Evolutionary conservation across 2,888 invertebrate genomes (phyloP), one percentile per base, ranked within the genome.

Genomic region (Dromius quadrimaculatus): DNA sequence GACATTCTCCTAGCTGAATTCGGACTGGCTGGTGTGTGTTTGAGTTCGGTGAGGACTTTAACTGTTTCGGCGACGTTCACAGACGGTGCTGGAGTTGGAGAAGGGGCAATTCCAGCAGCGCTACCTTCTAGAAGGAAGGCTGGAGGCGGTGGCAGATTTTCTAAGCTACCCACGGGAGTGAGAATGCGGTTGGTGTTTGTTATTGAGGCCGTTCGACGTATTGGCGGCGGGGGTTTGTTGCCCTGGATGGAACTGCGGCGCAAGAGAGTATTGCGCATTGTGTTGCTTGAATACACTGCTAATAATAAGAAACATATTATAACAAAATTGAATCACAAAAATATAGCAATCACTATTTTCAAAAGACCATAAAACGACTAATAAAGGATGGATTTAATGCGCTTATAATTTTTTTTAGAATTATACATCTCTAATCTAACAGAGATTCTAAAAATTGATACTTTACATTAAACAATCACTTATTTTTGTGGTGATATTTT

Each of bases 11-110:
- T 86, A 20, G 91, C 83, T 2, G 92, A 86, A 74, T 90, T 90
- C 2, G 95, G 94, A 74, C 94, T 94, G 1, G 94, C 93, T 0
- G 94, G 94, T 77, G 92, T 93, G 82, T 94, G 94, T 76, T 92
- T 90, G 73, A 94, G 82, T 78, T 94, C 93, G 0, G 93, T 94
- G 69, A 95, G 83, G 41, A 92, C 93, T 79, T 93, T 92, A 4
- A 94, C 92, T 0, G 94, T 93, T 81, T 94, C 94, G 0, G 94
- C 93, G 13, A 95, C 94, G 77, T 90, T 91, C 36, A 89, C 85
- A 59, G 22, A 11, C 2, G 62, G 41, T 17, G 72, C 66, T 47
- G 73, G 77, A 2, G 82, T 80, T 68, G 43, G 38, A 15, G 81
- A 79, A 17, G 79, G 78, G 76, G 77, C 62, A 76, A 77, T 64